phyloP scores from a whole-genome alignment of 2,113 vertebrate genomes.

The Entomyzon cyanotis region DNA sequence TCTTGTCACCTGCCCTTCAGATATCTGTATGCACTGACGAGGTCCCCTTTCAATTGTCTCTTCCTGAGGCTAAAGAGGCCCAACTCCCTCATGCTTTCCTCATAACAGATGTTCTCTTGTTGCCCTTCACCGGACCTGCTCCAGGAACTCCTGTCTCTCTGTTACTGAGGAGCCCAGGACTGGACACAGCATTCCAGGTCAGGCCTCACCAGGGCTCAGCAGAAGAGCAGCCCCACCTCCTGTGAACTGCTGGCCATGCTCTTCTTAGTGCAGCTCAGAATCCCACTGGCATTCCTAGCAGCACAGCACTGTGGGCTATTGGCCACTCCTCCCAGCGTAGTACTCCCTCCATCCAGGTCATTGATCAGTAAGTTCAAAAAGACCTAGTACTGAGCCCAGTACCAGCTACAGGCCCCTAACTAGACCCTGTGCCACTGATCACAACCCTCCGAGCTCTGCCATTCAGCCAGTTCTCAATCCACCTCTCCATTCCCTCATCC shows the following conservation, averaged over 20 bases:
- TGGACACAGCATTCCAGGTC: neutral
- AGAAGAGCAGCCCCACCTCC: neutral
- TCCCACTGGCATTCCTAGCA: no score
- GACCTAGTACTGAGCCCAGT: neutral
- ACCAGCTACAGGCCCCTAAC: neutral
- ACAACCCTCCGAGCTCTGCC: neutral
- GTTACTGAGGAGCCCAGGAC: neutral
- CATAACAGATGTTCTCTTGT: neutral
- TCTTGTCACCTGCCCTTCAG: neutral
- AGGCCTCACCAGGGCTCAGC: neutral
- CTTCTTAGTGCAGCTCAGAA: neutral
- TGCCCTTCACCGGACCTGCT: neutral
- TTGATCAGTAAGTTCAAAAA: neutral
- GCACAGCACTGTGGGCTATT: neutral
- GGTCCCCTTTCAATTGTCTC: neutral
- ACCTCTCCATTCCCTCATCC: neutral
- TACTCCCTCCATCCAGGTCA: neutral
- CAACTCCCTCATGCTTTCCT: neutral
- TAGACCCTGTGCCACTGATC: neutral
- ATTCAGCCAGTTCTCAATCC: neutral
- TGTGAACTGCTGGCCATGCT: fast-evolving
- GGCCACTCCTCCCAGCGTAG: neutral
- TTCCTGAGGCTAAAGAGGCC: neutral
- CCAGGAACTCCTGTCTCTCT: neutral
- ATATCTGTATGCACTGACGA: neutral